Base-by-base conservation (phyloP, 2,888 invertebrate species). In the Cosmopolites sordidus region DNA sequence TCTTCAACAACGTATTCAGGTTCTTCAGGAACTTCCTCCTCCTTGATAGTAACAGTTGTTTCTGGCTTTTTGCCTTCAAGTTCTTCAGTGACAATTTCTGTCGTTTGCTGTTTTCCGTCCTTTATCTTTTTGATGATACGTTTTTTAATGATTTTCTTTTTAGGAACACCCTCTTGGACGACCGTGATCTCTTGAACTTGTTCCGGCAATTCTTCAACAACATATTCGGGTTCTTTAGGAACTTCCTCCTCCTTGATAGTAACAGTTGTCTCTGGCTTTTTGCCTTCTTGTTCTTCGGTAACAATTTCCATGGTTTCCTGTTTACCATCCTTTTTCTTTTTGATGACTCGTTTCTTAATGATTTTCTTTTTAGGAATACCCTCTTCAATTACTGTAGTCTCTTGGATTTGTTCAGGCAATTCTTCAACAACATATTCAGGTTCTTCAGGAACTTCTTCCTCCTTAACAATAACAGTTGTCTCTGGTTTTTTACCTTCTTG, bases 71-170 rank as follows among this genome's bases (percentile, higher is more conserved):
- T 69, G 18, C 68, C 70, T 43, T 71, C 70, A 57, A 70, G 69
- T 59, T 71, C 66, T 14, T 68, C 64, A 5, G 70, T 69, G 2
- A 65, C 62, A 48, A 72, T 61, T 65, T 73, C 66, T 8, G 73
- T 62, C 15, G 64, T 62, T 62, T 66, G 67, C 48, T 66, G 51
- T 62, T 66, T 68, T 40, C 52, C 57, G 30, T 60, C 64, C 33
- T 58, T 60, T 43, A 69, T 70, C 59, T 75, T 75, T 48, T 69
- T 75, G 33, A 76, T 71, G 1, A 71, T 62, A 17, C 75, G 68
- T 44, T 71, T 75, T 43, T 70, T 74, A 11, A 70, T 67, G 22
- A 70, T 69, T 44, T 61, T 64, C 56, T 62, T 65, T 48, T 58
- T 64, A 12, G 63, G 58, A 14, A 60, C 51, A 9, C 60, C 62